Percentiles rank a stretch among this genome's conserved stretches.
Evolutionary conservation across 2,113 vertebrate genomes (phyloP).

Genomic region (Lagenorhynchus albirostris): DNA sequence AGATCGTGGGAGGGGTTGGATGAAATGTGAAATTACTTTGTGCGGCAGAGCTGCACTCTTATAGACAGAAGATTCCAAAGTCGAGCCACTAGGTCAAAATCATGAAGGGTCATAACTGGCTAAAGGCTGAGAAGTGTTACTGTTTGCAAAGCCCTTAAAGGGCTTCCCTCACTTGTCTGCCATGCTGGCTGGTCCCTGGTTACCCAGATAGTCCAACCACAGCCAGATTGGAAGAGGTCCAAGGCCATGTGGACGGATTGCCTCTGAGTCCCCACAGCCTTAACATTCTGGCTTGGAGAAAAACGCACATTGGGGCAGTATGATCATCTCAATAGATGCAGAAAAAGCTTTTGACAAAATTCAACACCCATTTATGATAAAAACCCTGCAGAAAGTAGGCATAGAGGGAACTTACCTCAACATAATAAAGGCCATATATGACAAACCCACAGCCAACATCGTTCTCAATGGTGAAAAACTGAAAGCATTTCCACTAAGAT

Average conservation of each 20-base stretch:
- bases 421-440: no score
- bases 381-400: no score
- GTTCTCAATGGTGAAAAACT: no score
- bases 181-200: background rate
- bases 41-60: background rate
- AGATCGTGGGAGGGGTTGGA: background rate
- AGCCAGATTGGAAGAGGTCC: background rate
- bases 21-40: background rate
- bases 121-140: background rate
- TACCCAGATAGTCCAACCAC: background rate
- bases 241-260: background rate
- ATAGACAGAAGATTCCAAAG: background rate
- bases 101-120: background rate
- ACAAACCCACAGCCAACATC: no score
- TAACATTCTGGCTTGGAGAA: background rate
- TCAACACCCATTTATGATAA: no score
- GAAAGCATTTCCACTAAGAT: no score
- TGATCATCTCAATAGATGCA: no score
- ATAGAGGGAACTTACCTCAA: no score
- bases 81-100: conserved; percentile 6
- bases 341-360: no score
- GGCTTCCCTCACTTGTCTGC: background rate
- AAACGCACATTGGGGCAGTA: background rate
- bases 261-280: background rate
- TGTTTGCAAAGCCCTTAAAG: background rate